Base-by-base conservation (phyloP, 1,140 invertebrate genomes). In the Nephotettix cincticeps region DNA sequence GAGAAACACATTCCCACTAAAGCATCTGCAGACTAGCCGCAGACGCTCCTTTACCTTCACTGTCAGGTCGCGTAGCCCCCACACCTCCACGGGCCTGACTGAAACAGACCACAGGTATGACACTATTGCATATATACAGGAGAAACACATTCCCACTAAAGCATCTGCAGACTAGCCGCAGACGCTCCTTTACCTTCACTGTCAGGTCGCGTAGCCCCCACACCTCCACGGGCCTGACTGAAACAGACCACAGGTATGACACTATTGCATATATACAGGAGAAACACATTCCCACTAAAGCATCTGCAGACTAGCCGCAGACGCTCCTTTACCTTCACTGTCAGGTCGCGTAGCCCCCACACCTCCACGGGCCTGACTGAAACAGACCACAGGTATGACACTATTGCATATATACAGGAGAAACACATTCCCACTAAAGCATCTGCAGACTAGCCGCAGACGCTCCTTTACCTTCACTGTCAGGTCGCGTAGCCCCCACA, bases 261-360 rank as follows among this genome's bases (percentile, higher is more conserved):
- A n/a, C n/a, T n/a, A n/a, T n/a, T n/a, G n/a, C n/a, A n/a, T n/a
- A n/a, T n/a, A n/a, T n/a, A n/a, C n/a, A n/a, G n/a, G n/a, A n/a
- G n/a, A n/a, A n/a, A n/a, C n/a, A n/a, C 6, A 21, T 76, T 79
- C 4, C 79, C 79, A 40, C 75, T 78, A n/a, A n/a, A n/a, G 28
- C 73, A 74, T 43, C 77, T 74, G 65, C 79, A 80, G n/a, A 78
- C 75, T 19, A 79, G 74, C 36, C 72, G 73, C 58, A 80, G 75
- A 66, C 70, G 72, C 23, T 74, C 71, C 66, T 73, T 73, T 4
- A 73, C 73, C 69, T 75, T 76, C 9, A 79, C 68, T 63, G 73
- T 76, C 0, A 75, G 72, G 70, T 80, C 78, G 19, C 70, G 68
- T 25, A 80, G 75, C 28, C 79, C 79, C 54, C 71, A 75, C 29